A percentile compares a stretch with the other conserved stretches of the same genome.
Evolutionary conservation across 1,140 invertebrate genomes (phyloP).

Genomic region (Pissodes strobi): DNA sequence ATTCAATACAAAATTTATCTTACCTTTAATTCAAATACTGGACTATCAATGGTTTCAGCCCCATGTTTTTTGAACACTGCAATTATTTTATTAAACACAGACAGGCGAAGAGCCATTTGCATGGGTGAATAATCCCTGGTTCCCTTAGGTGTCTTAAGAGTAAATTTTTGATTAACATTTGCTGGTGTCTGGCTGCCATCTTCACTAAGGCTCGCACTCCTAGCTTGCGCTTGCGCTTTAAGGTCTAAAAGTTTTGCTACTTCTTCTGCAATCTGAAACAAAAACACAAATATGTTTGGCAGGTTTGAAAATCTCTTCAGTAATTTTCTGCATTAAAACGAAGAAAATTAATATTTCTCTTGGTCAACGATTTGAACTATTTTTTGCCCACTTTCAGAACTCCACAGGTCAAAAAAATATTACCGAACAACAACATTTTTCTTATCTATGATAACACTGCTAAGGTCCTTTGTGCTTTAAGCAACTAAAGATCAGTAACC

Average conservation of each 20-base stretch:
- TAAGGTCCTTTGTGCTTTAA: no score
- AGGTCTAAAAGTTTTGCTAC: slow-evolving; percentile 79
- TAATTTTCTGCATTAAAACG: no score
- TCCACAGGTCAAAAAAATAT: no score
- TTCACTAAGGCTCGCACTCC: slow-evolving; percentile 57
- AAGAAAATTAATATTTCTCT: no score
- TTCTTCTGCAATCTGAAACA: slow-evolving; percentile 75
- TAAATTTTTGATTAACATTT: slow-evolving; percentile 71
- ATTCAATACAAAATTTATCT: no score
- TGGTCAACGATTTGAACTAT: no score
- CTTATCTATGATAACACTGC: no score
- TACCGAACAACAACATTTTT: no score
- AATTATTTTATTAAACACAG: slow-evolving; percentile 88
- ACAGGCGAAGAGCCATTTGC: slow-evolving; percentile 91
- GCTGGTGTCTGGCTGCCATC: slow-evolving; percentile 23
- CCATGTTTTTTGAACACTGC: slow-evolving; percentile 95
- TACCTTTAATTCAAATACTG: slow-evolving; percentile 98
- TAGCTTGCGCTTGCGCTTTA: slow-evolving; percentile 66
- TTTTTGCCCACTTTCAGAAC: no score
- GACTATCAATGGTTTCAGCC: slow-evolving; percentile 98
- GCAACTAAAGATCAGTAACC: no score
- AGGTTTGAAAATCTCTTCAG: no score
- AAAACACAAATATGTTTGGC: no score
- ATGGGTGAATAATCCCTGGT: slow-evolving; percentile 93
- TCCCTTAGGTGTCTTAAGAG: slow-evolving; percentile 92